phyloP scores from a whole-genome alignment of 2,888 invertebrate genomes.

The Phrixothrix hirtus region DNA sequence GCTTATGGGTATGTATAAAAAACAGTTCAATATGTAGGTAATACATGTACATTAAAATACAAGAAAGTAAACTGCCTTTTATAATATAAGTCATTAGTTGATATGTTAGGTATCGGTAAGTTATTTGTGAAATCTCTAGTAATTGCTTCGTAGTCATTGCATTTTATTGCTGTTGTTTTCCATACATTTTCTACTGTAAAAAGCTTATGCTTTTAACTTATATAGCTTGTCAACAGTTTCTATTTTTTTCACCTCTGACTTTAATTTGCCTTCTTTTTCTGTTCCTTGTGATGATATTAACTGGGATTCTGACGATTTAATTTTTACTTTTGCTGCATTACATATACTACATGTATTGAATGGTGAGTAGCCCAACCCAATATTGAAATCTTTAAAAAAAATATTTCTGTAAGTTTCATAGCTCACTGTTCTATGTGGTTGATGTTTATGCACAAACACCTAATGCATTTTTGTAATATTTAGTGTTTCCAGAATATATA shows the following conservation, averaged over 20 bases:
- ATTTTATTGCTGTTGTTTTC: constrained; percentile 2
- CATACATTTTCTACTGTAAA: constrained; percentile 3
- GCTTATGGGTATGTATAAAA: too few species aligned
- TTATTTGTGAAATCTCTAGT: constrained; percentile 9
- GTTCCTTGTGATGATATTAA: too few species aligned
- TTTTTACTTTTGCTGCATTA: too few species aligned
- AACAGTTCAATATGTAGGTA: too few species aligned
- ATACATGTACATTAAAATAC: too few species aligned
- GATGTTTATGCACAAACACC: constrained; percentile 5
- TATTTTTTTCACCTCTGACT: constrained; percentile 3
- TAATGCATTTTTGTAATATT: constrained; percentile 9
- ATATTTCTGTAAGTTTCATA: constrained; percentile 11
- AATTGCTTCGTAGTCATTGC: constrained; percentile 8
- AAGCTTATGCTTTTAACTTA: constrained; percentile 5
- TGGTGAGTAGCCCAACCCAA: constrained; percentile 5
- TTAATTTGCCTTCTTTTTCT: background rate
- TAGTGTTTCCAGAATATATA: background rate
- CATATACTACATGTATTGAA: constrained; percentile 8
- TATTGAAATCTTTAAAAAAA: too few species aligned
- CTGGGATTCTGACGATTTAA: background rate
- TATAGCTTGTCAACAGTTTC: constrained; percentile 7
- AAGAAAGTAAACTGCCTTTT: background rate
- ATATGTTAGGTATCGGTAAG: background rate
- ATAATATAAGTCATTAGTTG: background rate
- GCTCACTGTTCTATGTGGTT: background rate